A percentile compares a stretch with the other conserved stretches of the same genome.
phyloP scores from a whole-genome alignment of 1,140 invertebrate species.

The Acyrthosiphon pisum region DNA sequence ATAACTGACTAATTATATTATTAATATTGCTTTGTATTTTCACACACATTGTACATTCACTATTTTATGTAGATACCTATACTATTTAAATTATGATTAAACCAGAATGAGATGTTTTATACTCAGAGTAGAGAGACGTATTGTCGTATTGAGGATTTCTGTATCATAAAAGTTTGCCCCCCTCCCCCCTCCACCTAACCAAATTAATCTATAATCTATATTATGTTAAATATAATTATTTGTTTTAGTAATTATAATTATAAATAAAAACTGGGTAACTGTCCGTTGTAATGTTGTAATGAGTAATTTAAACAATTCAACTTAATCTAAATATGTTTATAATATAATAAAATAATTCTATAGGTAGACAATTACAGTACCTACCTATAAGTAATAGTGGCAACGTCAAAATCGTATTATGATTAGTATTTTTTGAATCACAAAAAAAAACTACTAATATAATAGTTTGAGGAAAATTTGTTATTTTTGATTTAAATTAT shows the following conservation, averaged over 20 bases:
- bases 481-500: background rate
- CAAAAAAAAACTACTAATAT: background rate
- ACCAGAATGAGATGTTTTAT: background rate
- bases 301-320: background rate
- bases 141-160: background rate
- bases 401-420: background rate
- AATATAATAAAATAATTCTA: rapidly evolving
- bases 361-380: background rate
- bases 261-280: too few species aligned
- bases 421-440: background rate
- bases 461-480: background rate
- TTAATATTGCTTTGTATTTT: background rate
- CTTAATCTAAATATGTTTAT: background rate
- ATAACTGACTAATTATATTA: background rate
- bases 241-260: background rate
- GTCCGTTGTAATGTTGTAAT: too few species aligned
- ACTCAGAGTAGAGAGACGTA: too few species aligned
- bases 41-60: background rate
- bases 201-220: background rate
- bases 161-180: background rate
- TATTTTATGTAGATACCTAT: background rate
- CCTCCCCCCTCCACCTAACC: background rate
- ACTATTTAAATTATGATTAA: background rate
- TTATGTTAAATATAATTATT: background rate
- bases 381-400: background rate